Evolutionary conservation across 2,888 invertebrate genomes (phyloP), one percentile per base, ranked within the genome.

Genomic region (Lampropteryx suffumata): DNA sequence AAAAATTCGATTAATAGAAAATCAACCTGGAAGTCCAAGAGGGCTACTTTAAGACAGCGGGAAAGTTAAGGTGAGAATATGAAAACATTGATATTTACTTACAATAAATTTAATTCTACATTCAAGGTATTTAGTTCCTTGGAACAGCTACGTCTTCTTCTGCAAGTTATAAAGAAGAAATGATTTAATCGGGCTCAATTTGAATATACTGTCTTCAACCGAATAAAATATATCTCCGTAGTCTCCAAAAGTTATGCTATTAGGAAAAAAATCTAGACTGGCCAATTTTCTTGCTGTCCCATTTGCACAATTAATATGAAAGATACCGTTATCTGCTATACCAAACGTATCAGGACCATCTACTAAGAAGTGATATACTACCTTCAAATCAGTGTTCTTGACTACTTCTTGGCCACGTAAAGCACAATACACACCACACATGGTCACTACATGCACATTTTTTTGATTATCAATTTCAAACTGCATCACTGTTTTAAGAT

Each of bases 221-320:
- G 82, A 75, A 57, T 86, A 89, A 59, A 74, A 86, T 57, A 88
- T 78, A 47, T 88, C 88, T 0, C 88, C 88, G 14, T 89, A 86
- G 44, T 88, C 88, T 0, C 89, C 89, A 37, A 82, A 81, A 2
- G 79, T 73, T 12, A 89, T 79, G 44, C 88, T 84, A 34, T 68
- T 63, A 0, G 87, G 82, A 6, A 61, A 63, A 44, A 87, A 87
- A 44, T 76, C 59, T 34, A 88, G 40, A 41, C 69, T 63, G 0
- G 82, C 76, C 0, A 84, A 60, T 55, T 69, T 80, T 0, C 43
- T 69, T 0, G 88, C 86, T 0, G 84, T 87, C 0, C 89, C 88
- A 17, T 87, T 84, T 0, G 27, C 50, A 62, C 89, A 89, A 56
- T 84, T 55, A 1, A 89, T 75, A 57, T 82, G 75, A 41, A 75